Evolutionary conservation across 2,888 invertebrate genomes (phyloP).

Genomic region (Hypolimnas misippus): DNA sequence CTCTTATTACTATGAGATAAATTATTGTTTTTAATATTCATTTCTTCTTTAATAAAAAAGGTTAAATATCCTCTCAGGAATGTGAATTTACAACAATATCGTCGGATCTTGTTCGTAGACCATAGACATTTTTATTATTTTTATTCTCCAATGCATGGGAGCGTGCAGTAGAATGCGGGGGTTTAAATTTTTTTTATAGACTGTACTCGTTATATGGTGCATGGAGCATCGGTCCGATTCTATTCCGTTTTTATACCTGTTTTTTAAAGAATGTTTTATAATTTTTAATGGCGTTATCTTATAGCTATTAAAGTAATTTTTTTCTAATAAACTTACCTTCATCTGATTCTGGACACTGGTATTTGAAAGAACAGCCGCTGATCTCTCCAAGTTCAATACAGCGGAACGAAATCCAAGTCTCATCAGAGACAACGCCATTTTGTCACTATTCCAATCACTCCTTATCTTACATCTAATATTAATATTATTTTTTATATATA

Average conservation of each 20-base stretch:
- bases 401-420: constrained; percentile 68
- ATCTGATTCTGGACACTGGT: constrained; percentile 63
- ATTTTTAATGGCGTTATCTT: not conserved
- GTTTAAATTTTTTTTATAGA: constrained; percentile 1
- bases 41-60: no score
- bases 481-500: constrained; percentile 7
- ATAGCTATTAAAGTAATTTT: not conserved
- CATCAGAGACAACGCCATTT: constrained; percentile 78
- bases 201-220: not conserved
- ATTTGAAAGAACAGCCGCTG: constrained; percentile 53
- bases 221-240: not conserved
- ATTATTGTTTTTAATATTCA: no score
- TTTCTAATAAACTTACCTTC: constrained; percentile 57
- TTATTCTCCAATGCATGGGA: not conserved
- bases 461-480: constrained; percentile 37
- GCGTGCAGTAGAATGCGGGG: not conserved
- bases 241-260: not conserved
- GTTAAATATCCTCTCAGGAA: not conserved
- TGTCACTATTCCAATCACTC: constrained; percentile 44
- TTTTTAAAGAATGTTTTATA: not conserved
- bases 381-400: constrained; percentile 65
- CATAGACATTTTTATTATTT: constrained; percentile 4
- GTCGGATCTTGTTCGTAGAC: not conserved
- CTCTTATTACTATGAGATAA: no score
- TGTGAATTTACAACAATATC: not conserved